Evolutionary conservation across 2,113 vertebrate genomes (phyloP), one percentile per base, ranked within the genome.

Genomic region (Aleadryas rufinucha): DNA sequence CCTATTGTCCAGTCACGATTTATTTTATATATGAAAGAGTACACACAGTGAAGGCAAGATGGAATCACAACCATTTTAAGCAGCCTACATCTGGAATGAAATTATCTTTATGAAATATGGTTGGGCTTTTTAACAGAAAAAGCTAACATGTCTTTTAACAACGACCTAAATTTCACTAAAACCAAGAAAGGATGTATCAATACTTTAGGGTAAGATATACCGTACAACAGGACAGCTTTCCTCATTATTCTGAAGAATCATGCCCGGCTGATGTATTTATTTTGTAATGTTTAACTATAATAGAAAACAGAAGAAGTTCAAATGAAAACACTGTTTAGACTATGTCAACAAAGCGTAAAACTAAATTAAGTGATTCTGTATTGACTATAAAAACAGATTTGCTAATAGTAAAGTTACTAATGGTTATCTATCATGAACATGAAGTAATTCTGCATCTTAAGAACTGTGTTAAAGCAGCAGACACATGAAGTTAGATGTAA

Each of bases 261-360:
- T 65, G 31, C 60, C 78, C 83, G 56, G 26, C 27, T 91, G 86
- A 66, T 82, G 30, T 61, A 87, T 80, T 96, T 91, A 86, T 91
- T 96, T 94, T 93, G 78, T 89, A 88, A 91, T 78, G 28, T 90
- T 96, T 94, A 95, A 95, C 79, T 77, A 90, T 60, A 95, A 92
- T 35, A 91, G 71, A 74, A 90, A 97, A 79, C 53, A 95, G 93
- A 76, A 86, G 35, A 95, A 93, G 57, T 92, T 91, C 54, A 75
- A 96, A 92, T 89, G 77, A 94, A 95, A 91, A 93, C 76, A 84
- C 50, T 89, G 60, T 64, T 94, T 89, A 91, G 77, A 72, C 74
- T 92, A 65, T 85, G 89, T 83, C 93, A 96, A 90, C 90, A 94
- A 70, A 89, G 68, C 71, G 78, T 94, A 96, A 97, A 96, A 66